These are phyloP conservation scores for Nicator chloris DNA, from an alignment of 2,113 vertebrate species.

Conservation along the genomic window DNA sequence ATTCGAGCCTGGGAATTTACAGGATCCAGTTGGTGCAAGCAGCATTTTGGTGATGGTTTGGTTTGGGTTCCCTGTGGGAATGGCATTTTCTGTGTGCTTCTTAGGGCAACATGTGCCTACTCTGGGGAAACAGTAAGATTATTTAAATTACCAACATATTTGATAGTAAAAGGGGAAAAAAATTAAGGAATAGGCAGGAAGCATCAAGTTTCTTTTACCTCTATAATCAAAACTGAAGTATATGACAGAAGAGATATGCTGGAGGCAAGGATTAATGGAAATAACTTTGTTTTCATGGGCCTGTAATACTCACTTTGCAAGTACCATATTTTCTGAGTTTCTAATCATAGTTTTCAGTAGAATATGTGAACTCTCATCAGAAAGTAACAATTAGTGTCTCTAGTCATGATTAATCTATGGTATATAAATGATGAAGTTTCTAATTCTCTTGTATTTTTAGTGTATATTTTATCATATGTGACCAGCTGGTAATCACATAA, in stretches of 20 bases:
- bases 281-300: neutral
- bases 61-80: neutral
- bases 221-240: neutral
- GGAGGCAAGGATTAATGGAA: neutral
- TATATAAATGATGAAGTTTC: neutral
- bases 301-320: neutral
- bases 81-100: neutral
- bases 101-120: accelerated
- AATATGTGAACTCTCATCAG: neutral
- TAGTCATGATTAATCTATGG: accelerated
- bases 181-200: neutral
- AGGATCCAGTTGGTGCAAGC: neutral
- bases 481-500: neutral
- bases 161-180: neutral
- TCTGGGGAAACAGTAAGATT: neutral
- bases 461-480: neutral
- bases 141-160: neutral
- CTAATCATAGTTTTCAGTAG: neutral
- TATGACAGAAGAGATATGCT: neutral
- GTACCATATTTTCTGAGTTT: neutral
- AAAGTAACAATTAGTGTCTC: neutral
- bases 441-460: neutral
- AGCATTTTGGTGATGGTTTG: neutral
- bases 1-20: neutral
- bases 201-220: neutral